phyloP scores from a whole-genome alignment of 2,797 vertebrate species.

The Peromyscus nudipes region DNA sequence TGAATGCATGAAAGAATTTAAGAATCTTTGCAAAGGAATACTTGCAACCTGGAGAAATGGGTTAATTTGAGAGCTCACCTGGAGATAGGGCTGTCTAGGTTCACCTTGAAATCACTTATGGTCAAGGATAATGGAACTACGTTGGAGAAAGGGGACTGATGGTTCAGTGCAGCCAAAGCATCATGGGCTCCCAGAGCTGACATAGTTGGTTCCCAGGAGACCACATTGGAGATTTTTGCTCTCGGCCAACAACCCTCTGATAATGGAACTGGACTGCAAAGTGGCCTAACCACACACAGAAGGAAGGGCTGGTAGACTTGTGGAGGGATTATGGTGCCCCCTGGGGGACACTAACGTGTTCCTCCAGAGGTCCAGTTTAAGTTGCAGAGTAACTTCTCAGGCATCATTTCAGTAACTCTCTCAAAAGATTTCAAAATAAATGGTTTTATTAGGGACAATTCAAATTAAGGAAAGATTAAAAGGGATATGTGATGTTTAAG shows the following conservation, averaged over 20 bases:
- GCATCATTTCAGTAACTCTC: constrained; percentile 4
- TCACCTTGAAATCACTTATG: constrained; percentile 56
- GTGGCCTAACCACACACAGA: constrained; percentile 35
- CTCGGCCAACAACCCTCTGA: constrained; percentile 45
- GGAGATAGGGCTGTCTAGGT: constrained; percentile 25
- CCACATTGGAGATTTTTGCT: constrained; percentile 50
- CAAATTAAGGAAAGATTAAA: constrained; percentile 50
- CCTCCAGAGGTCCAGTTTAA: constrained; percentile 65
- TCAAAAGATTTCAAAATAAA: constrained; percentile 60
- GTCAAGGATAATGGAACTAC: constrained; percentile 39
- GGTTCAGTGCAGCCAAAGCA: not conserved
- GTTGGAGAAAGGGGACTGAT: constrained; percentile 36
- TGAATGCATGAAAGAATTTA: constrained; percentile 52
- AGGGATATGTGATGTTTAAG: constrained; percentile 35
- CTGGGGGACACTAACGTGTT: constrained; percentile 76
- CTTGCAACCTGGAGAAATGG: constrained; percentile 52
- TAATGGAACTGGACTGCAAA: constrained; percentile 60
- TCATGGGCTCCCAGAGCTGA: constrained; percentile 3
- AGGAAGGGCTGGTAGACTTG: constrained; percentile 66
- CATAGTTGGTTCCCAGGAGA: constrained; percentile 35
- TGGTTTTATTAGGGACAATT: constrained; percentile 40
- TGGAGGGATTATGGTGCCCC: constrained; percentile 82
- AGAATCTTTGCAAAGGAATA: constrained; percentile 44
- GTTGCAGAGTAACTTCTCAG: constrained; percentile 37
- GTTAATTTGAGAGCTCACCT: constrained; percentile 45